Percentiles rank a stretch among this genome's conserved stretches.
phyloP scores from a whole-genome alignment of 2,888 invertebrate species.

The Orthosia incerta region DNA sequence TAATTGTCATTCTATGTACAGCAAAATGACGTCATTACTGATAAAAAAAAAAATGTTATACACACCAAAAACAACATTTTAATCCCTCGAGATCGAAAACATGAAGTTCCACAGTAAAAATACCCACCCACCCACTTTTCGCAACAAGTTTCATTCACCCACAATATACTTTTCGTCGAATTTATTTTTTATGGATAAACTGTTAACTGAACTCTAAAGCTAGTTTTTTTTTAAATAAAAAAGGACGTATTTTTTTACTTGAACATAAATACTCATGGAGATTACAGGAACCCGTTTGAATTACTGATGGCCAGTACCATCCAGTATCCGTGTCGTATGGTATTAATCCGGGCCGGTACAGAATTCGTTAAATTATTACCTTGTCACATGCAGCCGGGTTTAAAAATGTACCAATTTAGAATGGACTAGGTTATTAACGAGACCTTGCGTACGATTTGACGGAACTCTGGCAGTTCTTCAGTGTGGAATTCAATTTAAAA shows the following conservation, averaged over 20 bases:
- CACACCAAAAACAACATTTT: background rate
- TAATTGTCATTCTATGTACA: background rate
- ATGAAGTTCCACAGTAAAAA: background rate
- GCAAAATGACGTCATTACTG: no score
- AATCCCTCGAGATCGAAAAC: background rate
- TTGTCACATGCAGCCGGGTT: slow-evolving; percentile 57
- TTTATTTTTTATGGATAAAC: background rate
- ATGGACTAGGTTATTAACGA: slow-evolving; percentile 15
- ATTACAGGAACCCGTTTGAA: slow-evolving; percentile 53
- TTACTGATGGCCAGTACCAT: slow-evolving; percentile 48
- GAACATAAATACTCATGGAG: slow-evolving; percentile 6
- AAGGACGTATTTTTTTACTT: background rate
- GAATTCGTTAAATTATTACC: slow-evolving; percentile 60
- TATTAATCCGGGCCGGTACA: slow-evolving; percentile 55
- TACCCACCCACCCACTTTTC: background rate
- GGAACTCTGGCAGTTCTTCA: background rate
- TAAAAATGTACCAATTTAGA: slow-evolving; percentile 60
- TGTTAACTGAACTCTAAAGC: background rate
- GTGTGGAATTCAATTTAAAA: background rate
- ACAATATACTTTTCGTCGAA: no score
- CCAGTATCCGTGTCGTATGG: slow-evolving; percentile 40
- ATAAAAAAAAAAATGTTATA: background rate
- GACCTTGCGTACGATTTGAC: background rate
- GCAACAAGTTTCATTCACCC: background rate
- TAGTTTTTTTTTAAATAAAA: slow-evolving; percentile 13